Evolutionary conservation across 1,140 invertebrate genomes (phyloP), one percentile per base, ranked within the genome.

Genomic region (Phymastichus coffea): DNA sequence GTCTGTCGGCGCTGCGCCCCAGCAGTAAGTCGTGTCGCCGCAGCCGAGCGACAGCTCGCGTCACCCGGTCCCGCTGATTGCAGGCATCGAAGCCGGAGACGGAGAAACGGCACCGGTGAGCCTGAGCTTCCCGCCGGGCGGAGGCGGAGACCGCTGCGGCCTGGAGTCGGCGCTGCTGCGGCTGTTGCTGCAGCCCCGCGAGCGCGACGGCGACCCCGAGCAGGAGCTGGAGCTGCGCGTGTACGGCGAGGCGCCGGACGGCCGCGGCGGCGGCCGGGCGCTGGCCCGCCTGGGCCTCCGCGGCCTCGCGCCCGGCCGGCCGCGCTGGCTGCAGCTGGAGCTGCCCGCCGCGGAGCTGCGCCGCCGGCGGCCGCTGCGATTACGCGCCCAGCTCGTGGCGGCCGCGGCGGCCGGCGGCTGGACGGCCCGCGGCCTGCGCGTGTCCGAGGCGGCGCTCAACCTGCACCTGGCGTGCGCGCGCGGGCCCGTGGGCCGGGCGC

Each of bases 1-100:
- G 69, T 52, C 74, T 80, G 63, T 72, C 76, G 66, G 76, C 76
- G 57, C 77, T 78, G 68, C 65, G 72, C 49, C 67, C 73, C 25
- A 59, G 71, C 69, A 76, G 78, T 80, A 76, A 70, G 63, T 72
- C n/a, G n/a, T n/a, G n/a, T n/a, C n/a, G n/a, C n/a, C n/a, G n/a
- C n/a, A n/a, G n/a, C n/a, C n/a, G n/a, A n/a, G n/a, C n/a, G n/a
- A n/a, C n/a, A n/a, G n/a, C n/a, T n/a, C n/a, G n/a, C n/a, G n/a
- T n/a, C n/a, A n/a, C n/a, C n/a, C n/a, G n/a, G n/a, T n/a, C n/a
- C n/a, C n/a, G n/a, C n/a, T n/a, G n/a, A n/a, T n/a, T n/a, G n/a
- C n/a, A n/a, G n/a, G n/a, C n/a, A n/a, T n/a, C n/a, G n/a, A n/a
- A n/a, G n/a, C n/a, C n/a, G n/a, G n/a, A n/a, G n/a, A n/a, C n/a